Base-by-base conservation (phyloP, 1,140 invertebrate species). In the Atopsyche davidsoni region DNA sequence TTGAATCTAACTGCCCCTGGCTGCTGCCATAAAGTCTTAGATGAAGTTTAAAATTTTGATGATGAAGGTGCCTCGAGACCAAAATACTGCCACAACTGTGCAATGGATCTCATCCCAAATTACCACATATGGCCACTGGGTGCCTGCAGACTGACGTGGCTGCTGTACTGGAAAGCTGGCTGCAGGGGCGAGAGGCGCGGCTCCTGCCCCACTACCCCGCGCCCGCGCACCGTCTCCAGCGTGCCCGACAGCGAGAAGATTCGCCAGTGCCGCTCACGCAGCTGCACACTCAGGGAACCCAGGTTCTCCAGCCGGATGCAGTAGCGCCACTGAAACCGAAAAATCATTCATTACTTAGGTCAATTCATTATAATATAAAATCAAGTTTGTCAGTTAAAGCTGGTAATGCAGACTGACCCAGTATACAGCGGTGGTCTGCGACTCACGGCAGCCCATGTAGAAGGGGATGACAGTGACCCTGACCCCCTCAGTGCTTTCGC, bases 71-170 rank as follows among this genome's bases (percentile, higher is more conserved):
- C n/a, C n/a, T n/a, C n/a, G n/a, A n/a, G n/a, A n/a, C n/a, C n/a
- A n/a, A n/a, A n/a, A n/a, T n/a, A n/a, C n/a, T n/a, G n/a, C n/a
- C n/a, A n/a, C n/a, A n/a, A n/a, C n/a, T n/a, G n/a, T n/a, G n/a
- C n/a, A n/a, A n/a, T n/a, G n/a, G n/a, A n/a, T n/a, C n/a, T n/a
- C n/a, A n/a, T n/a, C n/a, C n/a, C n/a, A n/a, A n/a, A 70, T 69
- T 72, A 90, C 95, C 94, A 97, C 94, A 98, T 98, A 64, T 97
- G 93, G 23, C 95, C 95, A 70, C 90, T 93, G n/a, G 93, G 92
- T 38, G 93, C 92, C 73, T 97, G 93, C 44, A 98, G 75, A 59
- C 89, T 93, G 21, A 98, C 92, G 71, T 98, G 94, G 69, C 90
- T 94, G 64, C 88, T 92, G 67, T 98, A 98, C 70, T 98, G 95